Conservation (phyloP, 1,140 invertebrate species). For the Drosophila ohnishii region DNA sequence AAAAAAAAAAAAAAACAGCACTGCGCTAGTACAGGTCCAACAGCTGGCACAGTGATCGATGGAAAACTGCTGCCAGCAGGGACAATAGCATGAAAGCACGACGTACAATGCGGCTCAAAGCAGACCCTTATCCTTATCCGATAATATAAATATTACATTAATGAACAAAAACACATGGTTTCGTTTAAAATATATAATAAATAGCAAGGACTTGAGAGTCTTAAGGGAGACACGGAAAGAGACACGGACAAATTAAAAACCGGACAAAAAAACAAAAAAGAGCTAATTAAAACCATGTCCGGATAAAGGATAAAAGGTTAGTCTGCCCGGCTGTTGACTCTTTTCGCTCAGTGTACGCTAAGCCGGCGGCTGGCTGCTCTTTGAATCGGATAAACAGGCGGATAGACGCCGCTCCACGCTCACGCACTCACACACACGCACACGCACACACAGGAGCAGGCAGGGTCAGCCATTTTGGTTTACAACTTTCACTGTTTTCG, state of each 20-base stretch:
- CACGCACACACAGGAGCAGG: slow-evolving; percentile 16
- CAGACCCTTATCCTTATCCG: too few species aligned
- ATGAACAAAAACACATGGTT: too few species aligned
- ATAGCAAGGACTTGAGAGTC: too few species aligned
- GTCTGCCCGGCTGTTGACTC: not conserved
- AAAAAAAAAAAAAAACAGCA: not conserved
- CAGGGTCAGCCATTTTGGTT: slow-evolving; percentile 55
- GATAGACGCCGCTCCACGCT: slow-evolving; percentile 58
- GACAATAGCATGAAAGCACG: not conserved
- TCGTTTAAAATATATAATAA: too few species aligned
- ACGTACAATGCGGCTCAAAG: too few species aligned
- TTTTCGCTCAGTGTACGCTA: slow-evolving; percentile 42
- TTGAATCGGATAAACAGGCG: slow-evolving; percentile 36
- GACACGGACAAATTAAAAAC: too few species aligned
- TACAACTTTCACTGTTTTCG: slow-evolving; percentile 66
- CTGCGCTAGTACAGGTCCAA: slow-evolving; percentile 45
- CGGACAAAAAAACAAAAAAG: not conserved
- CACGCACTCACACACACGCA: slow-evolving; percentile 18
- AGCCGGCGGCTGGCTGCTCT: slow-evolving; percentile 33
- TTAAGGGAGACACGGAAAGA: too few species aligned
- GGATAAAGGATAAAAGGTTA: not conserved
- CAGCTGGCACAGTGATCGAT: slow-evolving; percentile 27
- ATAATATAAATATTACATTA: too few species aligned
- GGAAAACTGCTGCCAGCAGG: not conserved
- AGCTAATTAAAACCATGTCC: not conserved